Percentiles rank a stretch among this genome's conserved stretches.
These are phyloP conservation scores for Lota lota DNA, from an alignment of 2,113 vertebrate species.

Conservation along the genomic window DNA sequence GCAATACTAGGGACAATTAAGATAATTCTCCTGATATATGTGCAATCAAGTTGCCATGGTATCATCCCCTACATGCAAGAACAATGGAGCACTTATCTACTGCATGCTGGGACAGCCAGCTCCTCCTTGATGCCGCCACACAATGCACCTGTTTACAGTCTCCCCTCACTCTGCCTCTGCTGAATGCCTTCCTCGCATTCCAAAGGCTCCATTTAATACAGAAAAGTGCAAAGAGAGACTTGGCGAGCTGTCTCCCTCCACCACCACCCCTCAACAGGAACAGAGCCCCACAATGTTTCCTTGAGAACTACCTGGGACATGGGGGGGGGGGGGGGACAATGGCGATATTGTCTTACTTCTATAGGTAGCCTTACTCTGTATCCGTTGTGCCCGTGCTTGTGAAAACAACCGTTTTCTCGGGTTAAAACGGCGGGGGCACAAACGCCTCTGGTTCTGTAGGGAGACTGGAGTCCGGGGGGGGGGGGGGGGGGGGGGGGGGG, in stretches of 20 bases:
- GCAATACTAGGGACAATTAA: slow-evolving; percentile 20
- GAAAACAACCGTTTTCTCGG: slow-evolving; percentile 55
- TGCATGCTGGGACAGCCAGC: slow-evolving; percentile 43
- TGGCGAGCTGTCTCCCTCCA: slow-evolving; percentile 43
- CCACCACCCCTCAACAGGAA: slow-evolving; percentile 34
- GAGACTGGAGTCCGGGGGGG: slow-evolving; percentile 18
- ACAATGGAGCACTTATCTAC: slow-evolving; percentile 60
- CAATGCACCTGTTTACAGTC: slow-evolving; percentile 72
- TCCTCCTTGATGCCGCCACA: slow-evolving; percentile 56
- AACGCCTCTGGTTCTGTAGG: slow-evolving; percentile 35
- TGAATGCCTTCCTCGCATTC: slow-evolving; percentile 74
- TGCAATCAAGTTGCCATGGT: slow-evolving; percentile 46
- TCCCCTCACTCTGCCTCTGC: slow-evolving; percentile 61
- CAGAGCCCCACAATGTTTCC: slow-evolving; percentile 62
- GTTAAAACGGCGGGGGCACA: slow-evolving; percentile 37
- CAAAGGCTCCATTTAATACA: slow-evolving; percentile 64
- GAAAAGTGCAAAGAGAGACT: slow-evolving; percentile 67
- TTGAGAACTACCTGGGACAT: slow-evolving; percentile 66
- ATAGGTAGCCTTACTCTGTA: slow-evolving; percentile 52
- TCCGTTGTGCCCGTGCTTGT: slow-evolving; percentile 49
- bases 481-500: background rate
- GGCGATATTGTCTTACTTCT: slow-evolving; percentile 63
- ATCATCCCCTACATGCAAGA: slow-evolving; percentile 30
- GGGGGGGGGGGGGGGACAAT: slow-evolving; percentile 41
- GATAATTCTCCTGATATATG: slow-evolving; percentile 44